Conservation (phyloP, 2,113 vertebrate species). For the Paramisgurnus dabryanus region DNA sequence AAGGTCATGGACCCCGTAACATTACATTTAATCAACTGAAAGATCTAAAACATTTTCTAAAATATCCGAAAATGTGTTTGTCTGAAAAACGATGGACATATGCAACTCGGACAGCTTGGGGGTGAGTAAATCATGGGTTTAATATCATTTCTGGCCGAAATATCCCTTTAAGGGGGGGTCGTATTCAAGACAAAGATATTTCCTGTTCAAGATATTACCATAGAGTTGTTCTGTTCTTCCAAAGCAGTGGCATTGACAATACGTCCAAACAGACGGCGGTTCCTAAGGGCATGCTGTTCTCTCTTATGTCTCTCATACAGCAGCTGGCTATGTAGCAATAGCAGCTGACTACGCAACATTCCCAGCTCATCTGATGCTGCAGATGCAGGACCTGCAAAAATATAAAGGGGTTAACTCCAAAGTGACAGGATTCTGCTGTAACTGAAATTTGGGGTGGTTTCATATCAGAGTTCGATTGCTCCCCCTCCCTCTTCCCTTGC, state of each 20-base stretch:
- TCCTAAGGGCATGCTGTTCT: conserved; percentile 92
- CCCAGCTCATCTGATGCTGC: conserved; percentile 81
- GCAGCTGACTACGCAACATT: conserved; percentile 83
- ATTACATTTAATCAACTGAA: too few species aligned
- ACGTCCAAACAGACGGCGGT: conserved; percentile 87
- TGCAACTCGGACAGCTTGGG: too few species aligned
- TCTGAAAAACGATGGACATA: too few species aligned
- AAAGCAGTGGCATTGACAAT: conserved; percentile 85
- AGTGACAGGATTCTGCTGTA: background rate
- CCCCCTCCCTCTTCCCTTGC: too few species aligned
- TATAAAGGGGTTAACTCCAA: background rate
- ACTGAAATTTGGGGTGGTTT: background rate
- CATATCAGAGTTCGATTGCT: too few species aligned
- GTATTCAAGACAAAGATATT: background rate
- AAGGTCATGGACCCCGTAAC: too few species aligned
- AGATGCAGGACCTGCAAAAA: conserved; percentile 10
- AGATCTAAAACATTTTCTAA: too few species aligned
- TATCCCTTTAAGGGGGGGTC: background rate
- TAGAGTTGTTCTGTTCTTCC: conserved; percentile 89
- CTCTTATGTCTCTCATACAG: conserved; percentile 92
- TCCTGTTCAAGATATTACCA: conserved; percentile 75
- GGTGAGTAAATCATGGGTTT: too few species aligned
- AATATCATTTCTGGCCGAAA: too few species aligned
- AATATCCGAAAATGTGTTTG: too few species aligned
- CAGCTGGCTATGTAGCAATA: conserved; percentile 89